Evolutionary conservation across 2,113 vertebrate genomes (phyloP).

Genomic region (Phrynocephalus versicolor): DNA sequence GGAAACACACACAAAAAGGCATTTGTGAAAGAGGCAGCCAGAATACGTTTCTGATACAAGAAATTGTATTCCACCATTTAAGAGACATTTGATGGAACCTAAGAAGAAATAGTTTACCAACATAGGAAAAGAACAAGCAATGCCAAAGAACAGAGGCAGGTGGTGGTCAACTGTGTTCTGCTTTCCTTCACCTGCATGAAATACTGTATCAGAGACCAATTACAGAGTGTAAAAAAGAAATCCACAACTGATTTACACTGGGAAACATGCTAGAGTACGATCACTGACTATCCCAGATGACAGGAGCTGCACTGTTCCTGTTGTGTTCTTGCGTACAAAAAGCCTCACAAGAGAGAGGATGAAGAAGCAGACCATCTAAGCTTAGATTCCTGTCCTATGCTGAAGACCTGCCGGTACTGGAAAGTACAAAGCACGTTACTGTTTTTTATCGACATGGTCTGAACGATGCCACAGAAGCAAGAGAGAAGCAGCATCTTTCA

Average conservation of each 20-base stretch:
- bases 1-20: slow-evolving; percentile 78
- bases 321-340: slow-evolving; percentile 74
- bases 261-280: slow-evolving; percentile 88
- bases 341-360: slow-evolving; percentile 83
- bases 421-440: slow-evolving; percentile 77
- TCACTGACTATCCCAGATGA: slow-evolving; percentile 81
- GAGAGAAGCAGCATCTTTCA: slow-evolving; percentile 79
- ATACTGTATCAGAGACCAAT: slow-evolving; percentile 76
- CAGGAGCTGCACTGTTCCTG: slow-evolving; percentile 78
- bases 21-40: slow-evolving; percentile 31
- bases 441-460: slow-evolving; percentile 73
- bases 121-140: slow-evolving; percentile 63
- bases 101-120: slow-evolving; percentile 63
- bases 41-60: slow-evolving; percentile 74
- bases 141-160: slow-evolving; percentile 76
- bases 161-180: slow-evolving; percentile 67
- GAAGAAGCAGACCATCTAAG: slow-evolving; percentile 89
- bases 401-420: slow-evolving; percentile 77
- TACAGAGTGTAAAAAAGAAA: slow-evolving; percentile 81
- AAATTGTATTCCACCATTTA: slow-evolving; percentile 68
- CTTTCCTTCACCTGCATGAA: slow-evolving; percentile 63
- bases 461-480: slow-evolving; percentile 74
- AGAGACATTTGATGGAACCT: slow-evolving; percentile 64
- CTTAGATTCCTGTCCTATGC: slow-evolving; percentile 78
- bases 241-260: slow-evolving; percentile 80